A percentile compares a stretch with the other conserved stretches of the same genome.
Evolutionary conservation across 2,888 invertebrate species (phyloP).

Genomic region (Agapetus fuscipes): DNA sequence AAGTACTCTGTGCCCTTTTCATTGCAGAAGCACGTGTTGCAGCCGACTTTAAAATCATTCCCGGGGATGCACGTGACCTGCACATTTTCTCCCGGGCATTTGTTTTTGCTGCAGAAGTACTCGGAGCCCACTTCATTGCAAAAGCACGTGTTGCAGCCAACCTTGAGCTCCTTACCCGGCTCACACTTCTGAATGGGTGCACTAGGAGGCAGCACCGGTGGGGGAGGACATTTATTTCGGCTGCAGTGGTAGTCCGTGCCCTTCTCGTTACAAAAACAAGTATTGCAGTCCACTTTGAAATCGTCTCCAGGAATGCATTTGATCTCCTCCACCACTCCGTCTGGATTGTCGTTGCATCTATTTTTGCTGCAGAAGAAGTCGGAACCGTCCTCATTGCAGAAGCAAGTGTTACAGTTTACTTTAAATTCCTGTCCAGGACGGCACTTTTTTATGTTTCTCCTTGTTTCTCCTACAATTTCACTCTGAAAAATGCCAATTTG

Average conservation of each 20-base stretch:
- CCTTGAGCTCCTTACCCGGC: slow-evolving; percentile 31
- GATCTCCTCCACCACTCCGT: slow-evolving; percentile 16
- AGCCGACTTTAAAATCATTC: slow-evolving; percentile 39
- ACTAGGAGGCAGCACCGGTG: too few species aligned
- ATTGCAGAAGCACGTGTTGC: slow-evolving; percentile 44
- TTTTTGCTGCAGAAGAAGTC: slow-evolving; percentile 37
- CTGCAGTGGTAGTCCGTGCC: slow-evolving; percentile 25
- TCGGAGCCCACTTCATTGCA: slow-evolving; percentile 36
- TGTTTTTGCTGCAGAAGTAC: slow-evolving; percentile 36
- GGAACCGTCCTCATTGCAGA: slow-evolving; percentile 35
- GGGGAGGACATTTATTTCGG: slow-evolving; percentile 11
- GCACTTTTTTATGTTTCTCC: slow-evolving; percentile 29
- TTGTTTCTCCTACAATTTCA: too few species aligned
- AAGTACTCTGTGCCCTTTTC: slow-evolving; percentile 30
- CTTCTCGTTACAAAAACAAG: slow-evolving; percentile 42
- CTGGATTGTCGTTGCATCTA: slow-evolving; percentile 18
- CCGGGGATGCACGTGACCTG: slow-evolving; percentile 31
- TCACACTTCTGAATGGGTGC: slow-evolving; percentile 33
- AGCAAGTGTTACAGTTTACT: slow-evolving; percentile 44
- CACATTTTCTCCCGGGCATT: slow-evolving; percentile 2
- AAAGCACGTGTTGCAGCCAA: slow-evolving; percentile 45
- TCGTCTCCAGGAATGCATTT: slow-evolving; percentile 35
- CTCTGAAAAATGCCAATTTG: too few species aligned
- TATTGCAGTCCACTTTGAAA: slow-evolving; percentile 43
- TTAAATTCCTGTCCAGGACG: slow-evolving; percentile 32